Base-by-base conservation (phyloP, 2,888 invertebrate genomes). In the Catocala sponsa region DNA sequence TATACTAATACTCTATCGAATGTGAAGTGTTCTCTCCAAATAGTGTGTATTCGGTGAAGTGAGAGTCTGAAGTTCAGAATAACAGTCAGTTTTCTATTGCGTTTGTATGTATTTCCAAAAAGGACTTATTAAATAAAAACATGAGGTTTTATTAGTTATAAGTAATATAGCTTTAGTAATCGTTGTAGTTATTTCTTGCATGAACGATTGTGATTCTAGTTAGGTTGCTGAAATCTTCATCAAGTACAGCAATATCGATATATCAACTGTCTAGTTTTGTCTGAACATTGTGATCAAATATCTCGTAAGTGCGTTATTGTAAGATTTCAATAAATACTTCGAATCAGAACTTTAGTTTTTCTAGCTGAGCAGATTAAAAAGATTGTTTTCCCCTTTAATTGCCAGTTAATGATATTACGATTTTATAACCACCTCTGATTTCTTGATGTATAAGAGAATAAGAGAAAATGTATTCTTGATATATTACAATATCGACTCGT, bases 231-330 rank as follows among this genome's bases (percentile, higher is more conserved):
- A 71, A 66, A 68, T 65, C 54, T 38, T 68, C 67, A 58, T 63
- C 55, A 63, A 63, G 53, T 57, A 55, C 58, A 68, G 57, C 58
- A 63, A 50, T 58, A 68, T 72, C 59, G 54, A 66, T 73, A 68
- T 72, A 68, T 68, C 67, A 68, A 71, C 63, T 62, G 58, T 70
- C 63, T 71, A 72, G 63, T 76, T 65, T 72, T 68, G 53, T 70
- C 72, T 74, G 63, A 79, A 72, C 65, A 82, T 80, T 85, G 85
- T 85, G 84, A 85, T 84, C 78, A 65, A 77, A 74, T 77, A 64
- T 58, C 58, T 35, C 62, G 58, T 81, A 83, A 81, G 74, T 72
- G 52, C 48, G 63, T 60, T 69, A 72, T 66, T 58, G 51, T 78
- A 82, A 77, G 75, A 63, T 73, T 76, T 79, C 44, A 85, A 81